Evolutionary conservation across 2,888 invertebrate genomes (phyloP), one percentile per base, ranked within the genome.

Genomic region (Gryllus longicercus): DNA sequence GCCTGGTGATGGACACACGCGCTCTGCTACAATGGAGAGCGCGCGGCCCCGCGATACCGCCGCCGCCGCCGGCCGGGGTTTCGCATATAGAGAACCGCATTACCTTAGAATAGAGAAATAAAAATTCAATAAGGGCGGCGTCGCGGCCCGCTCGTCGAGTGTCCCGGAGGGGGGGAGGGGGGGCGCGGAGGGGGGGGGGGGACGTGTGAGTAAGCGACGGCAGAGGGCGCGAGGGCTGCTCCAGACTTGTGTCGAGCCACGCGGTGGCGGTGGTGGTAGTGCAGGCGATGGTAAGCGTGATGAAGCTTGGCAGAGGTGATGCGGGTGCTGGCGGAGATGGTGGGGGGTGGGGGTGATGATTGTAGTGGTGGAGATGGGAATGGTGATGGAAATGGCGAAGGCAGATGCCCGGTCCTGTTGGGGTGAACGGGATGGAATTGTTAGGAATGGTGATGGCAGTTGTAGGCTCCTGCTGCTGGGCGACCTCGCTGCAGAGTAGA

Each of bases 11-110:
- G 63, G 63, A 63, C 63, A 63, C 63, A 63, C 63, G 63, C 63
- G 63, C 63, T 63, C 63, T 63, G 63, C 63, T 63, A 63, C 63
- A 63, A 63, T 63, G 63, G 63, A 63, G 63, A n/a, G n/a, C 63
- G 16, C 63, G 16, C n/a, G 14, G 16, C 16, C 8, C 63, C 63
- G 63, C 63, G 63, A 51, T 11, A 2, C 11, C n/a, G 63, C 63
- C n/a, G 63, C 63, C n/a, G 63, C 63, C 63, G 63, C 63, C n/a
- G 63, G 63, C 63, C 63, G 63, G 16, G 63, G 16, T 63, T n/a
- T 14, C 63, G 63, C 63, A 63, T 63, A 63, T 63, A 63, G 63
- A 63, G 63, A n/a, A 63, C 63, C 63, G n/a, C 63, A 63, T 63
- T 63, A 63, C 63, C 63, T 63, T 63, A 63, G 63, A 63, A 63